Evolutionary conservation across 2,888 invertebrate genomes (phyloP).

Genomic region (Drosophila rubida): DNA sequence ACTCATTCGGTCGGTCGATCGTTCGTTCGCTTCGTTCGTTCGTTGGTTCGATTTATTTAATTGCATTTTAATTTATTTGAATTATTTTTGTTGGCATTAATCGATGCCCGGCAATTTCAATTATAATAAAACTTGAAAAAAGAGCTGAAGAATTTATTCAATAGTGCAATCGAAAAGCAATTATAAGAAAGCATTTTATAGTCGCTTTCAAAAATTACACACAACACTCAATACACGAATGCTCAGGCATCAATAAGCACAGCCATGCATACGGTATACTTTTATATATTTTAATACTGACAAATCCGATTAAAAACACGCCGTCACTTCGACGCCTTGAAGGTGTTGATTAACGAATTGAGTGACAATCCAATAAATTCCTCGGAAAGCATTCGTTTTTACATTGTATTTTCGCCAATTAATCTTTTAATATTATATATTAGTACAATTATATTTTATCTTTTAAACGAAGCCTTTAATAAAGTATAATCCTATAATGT

Average conservation of each 20-base stretch:
- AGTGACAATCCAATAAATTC: slow-evolving; percentile 7
- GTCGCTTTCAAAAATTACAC: slow-evolving; percentile 61
- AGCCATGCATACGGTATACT: slow-evolving; percentile 1
- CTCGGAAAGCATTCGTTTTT: neutral
- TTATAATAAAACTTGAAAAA: slow-evolving; percentile 80
- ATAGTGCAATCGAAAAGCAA: slow-evolving; percentile 77
- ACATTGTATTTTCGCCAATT: neutral
- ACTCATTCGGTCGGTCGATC: slow-evolving; percentile 21
- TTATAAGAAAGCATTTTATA: slow-evolving; percentile 80
- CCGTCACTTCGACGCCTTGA: slow-evolving; percentile 4
- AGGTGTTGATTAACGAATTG: slow-evolving; percentile 10
- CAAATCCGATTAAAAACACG: slow-evolving; percentile 8
- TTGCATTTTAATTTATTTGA: slow-evolving; percentile 83
- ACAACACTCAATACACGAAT: slow-evolving; percentile 24
- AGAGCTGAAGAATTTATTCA: slow-evolving; percentile 78
- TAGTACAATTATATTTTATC: too few relatives aligned
- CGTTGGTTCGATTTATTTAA: slow-evolving; percentile 75
- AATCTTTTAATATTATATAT: too few relatives aligned
- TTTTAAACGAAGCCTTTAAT: too few relatives aligned
- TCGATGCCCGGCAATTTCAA: slow-evolving; percentile 81
- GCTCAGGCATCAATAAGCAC: slow-evolving; percentile 1
- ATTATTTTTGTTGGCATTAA: slow-evolving; percentile 82
- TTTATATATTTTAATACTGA: slow-evolving; percentile 13
- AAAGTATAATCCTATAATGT: too few relatives aligned
- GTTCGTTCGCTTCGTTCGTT: slow-evolving; percentile 36